phyloP scores from a whole-genome alignment of 2,113 vertebrate species.

The Rhipidura dahli region DNA sequence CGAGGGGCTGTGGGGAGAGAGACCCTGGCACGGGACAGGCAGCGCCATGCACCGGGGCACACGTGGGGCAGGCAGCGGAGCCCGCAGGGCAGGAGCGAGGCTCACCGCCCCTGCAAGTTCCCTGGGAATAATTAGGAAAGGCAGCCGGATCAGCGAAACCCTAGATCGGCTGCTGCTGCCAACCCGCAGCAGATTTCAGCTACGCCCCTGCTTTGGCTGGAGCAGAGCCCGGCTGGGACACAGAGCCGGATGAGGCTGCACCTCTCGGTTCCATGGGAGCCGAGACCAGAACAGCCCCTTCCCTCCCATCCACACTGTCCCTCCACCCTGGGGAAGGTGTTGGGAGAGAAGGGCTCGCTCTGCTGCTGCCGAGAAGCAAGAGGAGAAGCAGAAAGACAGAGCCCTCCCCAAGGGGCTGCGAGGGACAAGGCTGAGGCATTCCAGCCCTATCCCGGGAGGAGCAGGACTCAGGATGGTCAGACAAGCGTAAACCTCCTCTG shows the following conservation, averaged over 20 bases:
- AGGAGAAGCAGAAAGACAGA: background rate
- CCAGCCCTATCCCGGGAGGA: background rate
- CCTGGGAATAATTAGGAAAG: slow-evolving; percentile 52
- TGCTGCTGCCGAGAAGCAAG: background rate
- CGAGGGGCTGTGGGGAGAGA: background rate
- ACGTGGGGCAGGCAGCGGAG: background rate
- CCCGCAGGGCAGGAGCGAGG: background rate
- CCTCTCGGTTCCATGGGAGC: background rate
- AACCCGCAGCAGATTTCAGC: slow-evolving; percentile 20
- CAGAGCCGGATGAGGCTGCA: background rate
- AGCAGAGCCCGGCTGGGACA: background rate
- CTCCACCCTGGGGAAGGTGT: background rate
- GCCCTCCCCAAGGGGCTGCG: rapidly evolving
- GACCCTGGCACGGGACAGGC: background rate
- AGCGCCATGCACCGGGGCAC: background rate
- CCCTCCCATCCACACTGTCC: rapidly evolving
- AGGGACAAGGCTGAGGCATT: background rate
- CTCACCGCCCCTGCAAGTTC: background rate
- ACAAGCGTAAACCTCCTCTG: background rate
- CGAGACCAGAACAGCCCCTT: background rate
- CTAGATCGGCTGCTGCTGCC: slow-evolving; percentile 10
- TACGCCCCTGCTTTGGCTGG: slow-evolving; percentile 49
- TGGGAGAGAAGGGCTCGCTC: rapidly evolving
- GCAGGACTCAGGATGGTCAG: background rate
- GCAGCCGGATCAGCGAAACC: slow-evolving; percentile 49